phyloP scores from a whole-genome alignment of 2,888 invertebrate genomes.

The Apamea crenata region DNA sequence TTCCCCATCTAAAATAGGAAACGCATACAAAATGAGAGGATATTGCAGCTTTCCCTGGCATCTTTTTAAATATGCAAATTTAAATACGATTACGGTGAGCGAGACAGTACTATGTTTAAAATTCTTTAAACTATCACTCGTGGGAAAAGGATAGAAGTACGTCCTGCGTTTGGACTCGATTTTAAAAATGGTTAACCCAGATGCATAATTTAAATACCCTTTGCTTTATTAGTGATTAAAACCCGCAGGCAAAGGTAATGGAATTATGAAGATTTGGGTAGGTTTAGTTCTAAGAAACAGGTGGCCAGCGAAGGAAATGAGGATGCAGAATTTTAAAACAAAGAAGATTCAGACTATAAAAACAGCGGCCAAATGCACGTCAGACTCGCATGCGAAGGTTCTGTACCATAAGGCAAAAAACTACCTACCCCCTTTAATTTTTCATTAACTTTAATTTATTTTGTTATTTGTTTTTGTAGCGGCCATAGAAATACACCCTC shows the following conservation, averaged over 20 bases:
- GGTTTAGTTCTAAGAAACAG: conserved; percentile 13
- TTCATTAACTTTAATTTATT: no score
- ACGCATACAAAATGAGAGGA: conserved; percentile 80
- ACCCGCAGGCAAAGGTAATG: conserved; percentile 51
- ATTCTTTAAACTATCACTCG: conserved; percentile 45
- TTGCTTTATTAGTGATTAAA: conserved; percentile 69
- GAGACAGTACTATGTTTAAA: conserved; percentile 65
- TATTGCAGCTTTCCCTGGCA: conserved; percentile 74
- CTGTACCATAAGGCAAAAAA: neutral
- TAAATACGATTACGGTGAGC: conserved; percentile 78
- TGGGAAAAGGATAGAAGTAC: conserved; percentile 63
- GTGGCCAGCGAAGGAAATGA: conserved; percentile 4
- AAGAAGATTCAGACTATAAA: conserved; percentile 9
- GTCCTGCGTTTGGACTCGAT: conserved; percentile 45
- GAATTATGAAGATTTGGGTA: conserved; percentile 51
- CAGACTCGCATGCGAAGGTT: neutral
- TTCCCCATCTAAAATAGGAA: conserved; percentile 74
- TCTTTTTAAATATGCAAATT: conserved; percentile 83
- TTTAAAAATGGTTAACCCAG: conserved; percentile 71
- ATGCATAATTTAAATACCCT: conserved; percentile 74
- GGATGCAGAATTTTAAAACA: conserved; percentile 36
- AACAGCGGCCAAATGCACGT: neutral
- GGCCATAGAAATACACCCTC: no score
- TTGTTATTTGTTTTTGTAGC: no score
- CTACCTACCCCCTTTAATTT: neutral